A percentile compares a stretch with the other conserved stretches of the same genome.
Conservation (phyloP, 2,888 invertebrate genomes). For the Erebia ligea region DNA sequence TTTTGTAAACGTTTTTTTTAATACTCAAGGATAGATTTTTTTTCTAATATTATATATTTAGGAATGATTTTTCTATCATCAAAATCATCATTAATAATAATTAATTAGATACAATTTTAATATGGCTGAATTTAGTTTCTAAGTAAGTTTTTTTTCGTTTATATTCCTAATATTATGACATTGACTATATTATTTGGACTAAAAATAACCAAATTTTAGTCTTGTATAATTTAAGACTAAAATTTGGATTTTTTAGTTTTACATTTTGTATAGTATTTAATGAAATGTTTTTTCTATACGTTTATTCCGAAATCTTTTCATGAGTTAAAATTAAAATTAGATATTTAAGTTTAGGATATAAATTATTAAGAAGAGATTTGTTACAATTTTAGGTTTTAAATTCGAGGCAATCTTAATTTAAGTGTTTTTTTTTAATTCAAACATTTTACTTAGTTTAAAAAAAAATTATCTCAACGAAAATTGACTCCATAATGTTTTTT, state of each 20-base stretch:
- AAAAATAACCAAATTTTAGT: no score
- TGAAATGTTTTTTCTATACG: conserved; percentile 8
- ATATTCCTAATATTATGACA: not conserved
- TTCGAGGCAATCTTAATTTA: conserved; percentile 12
- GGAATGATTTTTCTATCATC: no score
- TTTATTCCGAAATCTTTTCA: not conserved
- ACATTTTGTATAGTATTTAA: conserved; percentile 17
- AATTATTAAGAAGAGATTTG: conserved; percentile 5
- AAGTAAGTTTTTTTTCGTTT: not conserved
- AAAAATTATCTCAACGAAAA: not conserved
- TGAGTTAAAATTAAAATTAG: not conserved
- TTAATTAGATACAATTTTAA: conserved; percentile 10
- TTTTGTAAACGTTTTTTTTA: conserved; percentile 16
- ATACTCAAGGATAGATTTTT: conserved; percentile 9
- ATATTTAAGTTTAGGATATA: not conserved
- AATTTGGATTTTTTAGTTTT: conserved; percentile 1
- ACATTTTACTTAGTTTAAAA: not conserved
- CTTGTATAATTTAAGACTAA: not conserved
- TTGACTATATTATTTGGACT: no score
- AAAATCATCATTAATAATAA: conserved; percentile 4
- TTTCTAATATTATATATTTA: not conserved
- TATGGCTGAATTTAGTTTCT: conserved; percentile 22
- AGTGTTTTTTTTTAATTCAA: not conserved
- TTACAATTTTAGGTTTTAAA: not conserved
- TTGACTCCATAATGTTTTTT: not conserved